Base-by-base conservation (phyloP, 2,113 vertebrate genomes). In the Aythya baeri region DNA sequence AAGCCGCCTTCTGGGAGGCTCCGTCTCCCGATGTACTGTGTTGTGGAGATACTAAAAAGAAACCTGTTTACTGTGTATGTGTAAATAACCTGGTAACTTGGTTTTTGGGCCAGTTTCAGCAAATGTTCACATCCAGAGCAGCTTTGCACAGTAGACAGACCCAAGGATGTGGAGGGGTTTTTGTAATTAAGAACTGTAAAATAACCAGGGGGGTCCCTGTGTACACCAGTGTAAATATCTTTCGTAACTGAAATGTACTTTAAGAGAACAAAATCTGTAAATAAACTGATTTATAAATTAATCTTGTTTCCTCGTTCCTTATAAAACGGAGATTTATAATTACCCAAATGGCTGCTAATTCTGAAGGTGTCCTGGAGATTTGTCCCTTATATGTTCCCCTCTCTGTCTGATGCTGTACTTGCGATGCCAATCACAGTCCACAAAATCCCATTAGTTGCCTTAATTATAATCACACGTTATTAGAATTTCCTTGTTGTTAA, bases 251-350 rank as follows among this genome's bases (percentile, higher is more conserved):
- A 98, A 99, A 98, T 98, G 97, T 98, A 98, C 98, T 98, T 99
- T 99, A 98, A 98, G 91, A 97, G 95, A 97, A 98, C 93, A 94
- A 98, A 98, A 97, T 98, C 97, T 99, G 99, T 99, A 99, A 99
- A 99, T 99, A 99, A 99, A 99, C 89, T 97, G 98, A 98, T 99
- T 99, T 98, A 97, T 98, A 98, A 98, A 96, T 98, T 98, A 97
- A 94, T 95, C 92, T 68, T 87, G 71, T 94, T 94, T 96, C 17
- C 74, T 75, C 11, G 3, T 75, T 91, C 68, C 86, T 81, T 95
- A 41, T 70, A 46, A 91, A 93, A 91, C 52, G 27, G 36, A 59
- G 46, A 49, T 91, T 49, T 86, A 41, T 87, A 80, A 91, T 96
- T 88, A 71, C 55, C 78, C 58, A 70, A 83, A 59, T 71, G 57